Conservation (phyloP, 2,797 vertebrate genomes). For the Buphagus erythrorhynchus region DNA sequence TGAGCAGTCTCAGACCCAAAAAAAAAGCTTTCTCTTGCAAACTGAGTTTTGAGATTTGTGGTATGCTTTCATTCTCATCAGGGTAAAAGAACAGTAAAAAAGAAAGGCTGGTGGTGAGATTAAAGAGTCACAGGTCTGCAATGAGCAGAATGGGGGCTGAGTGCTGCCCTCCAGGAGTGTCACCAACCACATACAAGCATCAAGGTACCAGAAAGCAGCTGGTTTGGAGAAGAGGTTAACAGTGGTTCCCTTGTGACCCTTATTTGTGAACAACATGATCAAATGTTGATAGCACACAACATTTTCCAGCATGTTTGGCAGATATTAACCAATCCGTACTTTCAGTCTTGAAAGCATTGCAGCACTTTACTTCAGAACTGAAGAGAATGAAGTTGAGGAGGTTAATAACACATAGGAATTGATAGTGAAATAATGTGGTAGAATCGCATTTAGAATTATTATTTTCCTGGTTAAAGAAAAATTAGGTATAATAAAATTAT, state of each 20-base stretch:
- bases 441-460: not conserved
- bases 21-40: not conserved
- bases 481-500: not conserved
- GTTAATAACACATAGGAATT: not conserved
- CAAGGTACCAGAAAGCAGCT: not conserved
- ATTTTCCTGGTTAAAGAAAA: not conserved
- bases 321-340: not conserved
- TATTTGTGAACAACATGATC: not conserved
- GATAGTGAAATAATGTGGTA: not conserved
- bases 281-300: not conserved
- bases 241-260: not conserved
- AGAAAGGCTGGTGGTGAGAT: not conserved
- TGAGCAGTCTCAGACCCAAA: not conserved
- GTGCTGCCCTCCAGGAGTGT: not conserved
- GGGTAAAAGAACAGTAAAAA: not conserved
- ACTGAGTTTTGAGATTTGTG: not conserved
- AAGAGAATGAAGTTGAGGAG: not conserved
- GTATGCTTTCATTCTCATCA: not conserved
- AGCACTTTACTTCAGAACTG: not conserved
- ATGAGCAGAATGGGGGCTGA: not conserved
- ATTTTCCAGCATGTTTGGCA: not conserved
- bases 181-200: not conserved
- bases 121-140: not conserved
- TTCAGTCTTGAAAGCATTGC: not conserved
- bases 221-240: not conserved